Evolutionary conservation across 2,888 invertebrate genomes (phyloP).

Genomic region (Neoscelio sp.): DNA sequence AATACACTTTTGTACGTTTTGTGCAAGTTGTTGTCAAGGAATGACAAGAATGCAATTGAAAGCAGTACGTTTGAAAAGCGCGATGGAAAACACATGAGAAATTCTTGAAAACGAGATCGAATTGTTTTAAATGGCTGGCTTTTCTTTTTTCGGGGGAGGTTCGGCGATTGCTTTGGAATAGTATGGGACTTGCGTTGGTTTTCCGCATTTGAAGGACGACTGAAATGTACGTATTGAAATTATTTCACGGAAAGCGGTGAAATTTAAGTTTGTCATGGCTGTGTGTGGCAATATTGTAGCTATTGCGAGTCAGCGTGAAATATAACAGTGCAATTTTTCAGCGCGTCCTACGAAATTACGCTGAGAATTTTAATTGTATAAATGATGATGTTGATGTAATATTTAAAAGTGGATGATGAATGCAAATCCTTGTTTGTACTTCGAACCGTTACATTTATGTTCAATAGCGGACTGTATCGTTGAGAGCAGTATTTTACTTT

Average conservation of each 20-base stretch:
- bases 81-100: not conserved
- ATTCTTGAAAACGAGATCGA: conserved; percentile 1
- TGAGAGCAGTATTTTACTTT: no score
- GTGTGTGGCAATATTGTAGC: no score
- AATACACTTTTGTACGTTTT: conserved; percentile 7
- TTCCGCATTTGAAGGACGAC: not conserved
- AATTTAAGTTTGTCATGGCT: no score
- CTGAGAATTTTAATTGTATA: no score
- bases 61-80: conserved; percentile 1
- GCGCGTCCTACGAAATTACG: no score
- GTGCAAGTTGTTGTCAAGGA: conserved; percentile 8
- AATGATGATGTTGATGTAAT: no score
- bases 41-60: conserved; percentile 9
- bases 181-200: not conserved
- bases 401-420: no score
- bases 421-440: no score
- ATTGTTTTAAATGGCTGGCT: not conserved
- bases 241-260: not conserved
- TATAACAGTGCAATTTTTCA: not conserved
- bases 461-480: no score
- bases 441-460: no score
- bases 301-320: no score
- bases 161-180: not conserved
- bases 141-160: not conserved
- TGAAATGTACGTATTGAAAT: not conserved